phyloP scores from a whole-genome alignment of 2,113 vertebrate species.

The Lycocorax pyrrhopterus region DNA sequence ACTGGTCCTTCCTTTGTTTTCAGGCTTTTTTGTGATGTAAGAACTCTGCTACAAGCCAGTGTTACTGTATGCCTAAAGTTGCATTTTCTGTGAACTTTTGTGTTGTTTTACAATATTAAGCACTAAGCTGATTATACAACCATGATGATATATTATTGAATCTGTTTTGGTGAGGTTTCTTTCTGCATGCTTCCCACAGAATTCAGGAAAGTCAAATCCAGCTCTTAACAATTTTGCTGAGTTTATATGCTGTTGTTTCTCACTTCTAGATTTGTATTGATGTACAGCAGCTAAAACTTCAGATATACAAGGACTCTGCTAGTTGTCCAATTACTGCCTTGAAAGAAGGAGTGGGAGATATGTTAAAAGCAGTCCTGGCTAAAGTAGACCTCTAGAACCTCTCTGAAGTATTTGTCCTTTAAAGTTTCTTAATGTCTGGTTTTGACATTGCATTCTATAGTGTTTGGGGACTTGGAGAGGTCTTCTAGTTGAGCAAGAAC shows the following conservation, averaged over 20 bases:
- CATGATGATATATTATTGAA: not conserved
- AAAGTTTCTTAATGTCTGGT: not conserved
- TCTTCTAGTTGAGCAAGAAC: not conserved
- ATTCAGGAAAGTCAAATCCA: not conserved
- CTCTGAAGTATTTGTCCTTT: not conserved
- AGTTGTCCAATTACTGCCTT: not conserved
- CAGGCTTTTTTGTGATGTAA: not conserved
- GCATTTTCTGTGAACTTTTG: not conserved
- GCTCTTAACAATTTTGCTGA: not conserved
- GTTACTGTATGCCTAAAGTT: not conserved
- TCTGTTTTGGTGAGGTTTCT: not conserved
- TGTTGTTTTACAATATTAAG: not conserved
- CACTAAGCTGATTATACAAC: not conserved
- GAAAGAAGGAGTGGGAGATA: not conserved
- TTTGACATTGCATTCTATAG: not conserved
- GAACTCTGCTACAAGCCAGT: not conserved
- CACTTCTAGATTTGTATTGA: not conserved
- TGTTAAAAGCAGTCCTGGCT: not conserved
- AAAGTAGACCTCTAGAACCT: not conserved
- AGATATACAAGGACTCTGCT: not conserved
- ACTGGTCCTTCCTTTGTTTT: not conserved
- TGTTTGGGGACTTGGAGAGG: not conserved
- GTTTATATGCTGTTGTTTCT: not conserved
- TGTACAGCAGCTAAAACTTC: not conserved
- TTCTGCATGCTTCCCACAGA: not conserved